phyloP scores from a whole-genome alignment of 2,888 invertebrate species.

The Tetragonisca angustula region DNA sequence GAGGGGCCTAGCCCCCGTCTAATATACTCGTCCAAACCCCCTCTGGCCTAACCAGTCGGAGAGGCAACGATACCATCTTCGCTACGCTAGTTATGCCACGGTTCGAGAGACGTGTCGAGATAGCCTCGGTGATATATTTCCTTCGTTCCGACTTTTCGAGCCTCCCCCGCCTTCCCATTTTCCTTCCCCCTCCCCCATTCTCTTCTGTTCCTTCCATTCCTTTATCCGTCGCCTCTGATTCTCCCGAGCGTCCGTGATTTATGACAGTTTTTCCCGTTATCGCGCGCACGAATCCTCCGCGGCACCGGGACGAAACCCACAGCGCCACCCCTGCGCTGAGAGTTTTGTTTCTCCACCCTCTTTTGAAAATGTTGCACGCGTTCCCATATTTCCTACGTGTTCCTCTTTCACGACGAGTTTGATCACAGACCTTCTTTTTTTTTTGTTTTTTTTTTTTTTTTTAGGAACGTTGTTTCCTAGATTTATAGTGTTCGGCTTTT shows the following conservation, averaged over 20 bases:
- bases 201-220: slow-evolving; percentile 20
- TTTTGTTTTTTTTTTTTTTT: too few species aligned
- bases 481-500: too few species aligned
- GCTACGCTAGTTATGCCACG: slow-evolving; percentile 72
- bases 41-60: slow-evolving; percentile 58
- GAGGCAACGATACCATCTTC: slow-evolving; percentile 66
- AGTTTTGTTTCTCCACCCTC: background rate
- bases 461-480: too few species aligned
- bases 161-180: slow-evolving; percentile 17
- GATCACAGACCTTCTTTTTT: too few species aligned
- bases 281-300: slow-evolving; percentile 48
- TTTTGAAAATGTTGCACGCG: background rate
- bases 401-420: background rate
- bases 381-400: slow-evolving; percentile 46
- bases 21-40: slow-evolving; percentile 76
- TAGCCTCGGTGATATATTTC: slow-evolving; percentile 67
- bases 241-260: slow-evolving; percentile 60
- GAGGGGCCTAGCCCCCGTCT: slow-evolving; percentile 65
- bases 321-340: too few species aligned
- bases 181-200: slow-evolving; percentile 39
- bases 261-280: slow-evolving; percentile 64
- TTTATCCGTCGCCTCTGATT: slow-evolving; percentile 60
- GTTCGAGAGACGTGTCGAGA: slow-evolving; percentile 67
- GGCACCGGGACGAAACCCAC: slow-evolving; percentile 20
- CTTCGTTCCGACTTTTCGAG: slow-evolving; percentile 54